These are phyloP conservation scores for Cairina moschata DNA, from an alignment of 2,113 vertebrate genomes.

Conservation along the genomic window DNA sequence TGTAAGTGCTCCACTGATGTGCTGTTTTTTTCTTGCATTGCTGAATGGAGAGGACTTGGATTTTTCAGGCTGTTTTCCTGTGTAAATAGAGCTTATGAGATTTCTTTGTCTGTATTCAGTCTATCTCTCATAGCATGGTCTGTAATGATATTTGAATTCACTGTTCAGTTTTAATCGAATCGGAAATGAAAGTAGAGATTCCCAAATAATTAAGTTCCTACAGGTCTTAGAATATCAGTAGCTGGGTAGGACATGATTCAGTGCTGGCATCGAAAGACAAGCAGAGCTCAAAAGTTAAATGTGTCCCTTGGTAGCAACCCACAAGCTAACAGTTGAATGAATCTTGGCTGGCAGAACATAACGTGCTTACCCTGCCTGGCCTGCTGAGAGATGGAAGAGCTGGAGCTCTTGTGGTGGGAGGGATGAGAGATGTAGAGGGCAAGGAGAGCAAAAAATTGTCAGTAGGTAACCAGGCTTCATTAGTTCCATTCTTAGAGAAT, in stretches of 20 bases:
- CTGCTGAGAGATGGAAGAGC: background rate
- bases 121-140: background rate
- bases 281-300: background rate
- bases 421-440: background rate
- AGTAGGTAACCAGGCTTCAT: background rate
- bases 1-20: accelerated
- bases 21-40: background rate
- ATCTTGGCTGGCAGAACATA: background rate
- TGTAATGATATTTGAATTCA: background rate
- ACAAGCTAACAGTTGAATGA: background rate
- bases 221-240: background rate
- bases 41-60: background rate
- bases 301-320: background rate
- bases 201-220: background rate
- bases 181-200: background rate
- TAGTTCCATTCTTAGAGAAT: background rate
- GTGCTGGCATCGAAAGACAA: background rate
- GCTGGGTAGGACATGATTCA: background rate
- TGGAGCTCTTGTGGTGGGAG: background rate
- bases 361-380: background rate
- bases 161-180: background rate
- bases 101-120: background rate
- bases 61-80: background rate
- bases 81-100: background rate
- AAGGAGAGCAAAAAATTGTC: background rate